Evolutionary conservation across 2,797 vertebrate genomes (phyloP).

Genomic region (Epinephelus awoara): DNA sequence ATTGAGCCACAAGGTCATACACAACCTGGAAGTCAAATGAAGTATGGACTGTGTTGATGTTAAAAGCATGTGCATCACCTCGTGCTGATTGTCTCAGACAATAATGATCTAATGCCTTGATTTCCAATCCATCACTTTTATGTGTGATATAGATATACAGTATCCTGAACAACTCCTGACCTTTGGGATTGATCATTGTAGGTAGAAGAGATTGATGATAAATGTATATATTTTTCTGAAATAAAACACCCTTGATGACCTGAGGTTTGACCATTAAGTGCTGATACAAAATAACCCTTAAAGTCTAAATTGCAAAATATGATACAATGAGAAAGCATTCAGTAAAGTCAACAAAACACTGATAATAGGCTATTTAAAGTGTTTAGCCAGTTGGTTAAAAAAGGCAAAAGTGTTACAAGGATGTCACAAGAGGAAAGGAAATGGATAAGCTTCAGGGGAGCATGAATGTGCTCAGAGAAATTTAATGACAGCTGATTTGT

Average conservation of each 20-base stretch:
- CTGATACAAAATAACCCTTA: neutral
- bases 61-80: neutral
- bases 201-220: neutral
- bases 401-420: neutral
- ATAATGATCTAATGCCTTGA: neutral
- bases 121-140: neutral
- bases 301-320: neutral
- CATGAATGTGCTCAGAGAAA: neutral
- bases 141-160: neutral
- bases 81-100: neutral
- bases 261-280: neutral
- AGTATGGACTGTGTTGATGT: conserved; percentile 3
- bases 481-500: neutral
- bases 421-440: neutral
- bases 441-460: conserved; percentile 4
- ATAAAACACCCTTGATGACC: neutral
- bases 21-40: conserved; percentile 42
- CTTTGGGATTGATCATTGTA: no score
- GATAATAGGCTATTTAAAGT: neutral
- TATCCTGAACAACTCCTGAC: neutral
- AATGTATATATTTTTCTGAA: neutral
- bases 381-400: neutral
- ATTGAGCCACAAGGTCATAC: conserved; percentile 51
- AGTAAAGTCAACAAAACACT: neutral
- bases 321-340: neutral